These are phyloP conservation scores for Sminthurinus signatus DNA, from an alignment of 1,140 invertebrate genomes.

Conservation along the genomic window DNA sequence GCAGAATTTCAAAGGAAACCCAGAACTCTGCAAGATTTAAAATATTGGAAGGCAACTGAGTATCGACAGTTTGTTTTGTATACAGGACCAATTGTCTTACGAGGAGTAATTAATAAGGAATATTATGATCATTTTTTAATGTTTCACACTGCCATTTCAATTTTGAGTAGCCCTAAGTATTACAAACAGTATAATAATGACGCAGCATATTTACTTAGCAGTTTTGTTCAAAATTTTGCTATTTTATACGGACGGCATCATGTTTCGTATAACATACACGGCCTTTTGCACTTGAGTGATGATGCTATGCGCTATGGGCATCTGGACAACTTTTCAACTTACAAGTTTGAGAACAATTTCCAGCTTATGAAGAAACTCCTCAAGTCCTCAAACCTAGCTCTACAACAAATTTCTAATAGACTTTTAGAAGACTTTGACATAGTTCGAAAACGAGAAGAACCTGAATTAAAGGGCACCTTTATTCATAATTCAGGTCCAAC, in stretches of 20 bases:
- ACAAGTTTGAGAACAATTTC: constrained; percentile 45
- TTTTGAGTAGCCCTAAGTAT: neutral
- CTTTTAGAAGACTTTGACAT: constrained; percentile 31
- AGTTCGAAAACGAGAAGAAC: neutral
- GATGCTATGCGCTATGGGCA: constrained; percentile 43
- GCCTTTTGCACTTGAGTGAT: constrained; percentile 43
- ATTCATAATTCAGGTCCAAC: neutral
- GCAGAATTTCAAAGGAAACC: constrained; percentile 33
- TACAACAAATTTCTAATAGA: constrained; percentile 36
- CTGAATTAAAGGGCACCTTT: neutral
- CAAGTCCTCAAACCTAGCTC: neutral
- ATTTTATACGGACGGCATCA: constrained; percentile 42
- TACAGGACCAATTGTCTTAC: constrained; percentile 13
- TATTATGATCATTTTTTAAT: constrained; percentile 19
- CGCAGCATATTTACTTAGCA: constrained; percentile 3
- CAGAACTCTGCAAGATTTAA: constrained; percentile 11
- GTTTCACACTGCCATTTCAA: constrained; percentile 13
- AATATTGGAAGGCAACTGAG: constrained; percentile 28
- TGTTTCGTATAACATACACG: constrained; percentile 46
- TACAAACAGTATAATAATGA: constrained; percentile 4
- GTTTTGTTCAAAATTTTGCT: constrained; percentile 9
- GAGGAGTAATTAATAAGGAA: neutral
- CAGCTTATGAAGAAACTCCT: constrained; percentile 16
- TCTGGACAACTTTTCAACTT: constrained; percentile 43
- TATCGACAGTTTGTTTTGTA: constrained; percentile 21